phyloP scores from a whole-genome alignment of 2,797 vertebrate species.

The Acropternis orthonyx region DNA sequence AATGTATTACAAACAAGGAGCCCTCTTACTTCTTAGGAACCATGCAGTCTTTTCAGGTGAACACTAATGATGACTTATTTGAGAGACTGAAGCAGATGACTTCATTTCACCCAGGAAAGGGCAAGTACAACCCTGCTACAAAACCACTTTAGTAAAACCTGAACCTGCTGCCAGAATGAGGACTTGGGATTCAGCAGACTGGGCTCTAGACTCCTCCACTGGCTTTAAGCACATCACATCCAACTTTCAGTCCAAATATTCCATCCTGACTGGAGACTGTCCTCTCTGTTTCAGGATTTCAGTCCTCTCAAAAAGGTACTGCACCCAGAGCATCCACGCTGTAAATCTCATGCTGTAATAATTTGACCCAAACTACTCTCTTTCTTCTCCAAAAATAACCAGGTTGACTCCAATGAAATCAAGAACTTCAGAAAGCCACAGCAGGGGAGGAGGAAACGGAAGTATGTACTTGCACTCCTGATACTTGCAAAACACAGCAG shows the following conservation, averaged over 20 bases:
- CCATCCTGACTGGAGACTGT: neutral
- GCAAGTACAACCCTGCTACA: neutral
- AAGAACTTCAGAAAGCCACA: neutral
- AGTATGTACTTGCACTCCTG: neutral
- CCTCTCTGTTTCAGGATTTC: neutral
- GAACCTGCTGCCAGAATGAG: neutral
- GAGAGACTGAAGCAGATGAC: neutral
- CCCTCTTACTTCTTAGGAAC: neutral
- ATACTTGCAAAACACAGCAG: neutral
- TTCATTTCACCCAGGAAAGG: neutral
- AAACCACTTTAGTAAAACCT: neutral
- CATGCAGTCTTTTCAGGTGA: neutral
- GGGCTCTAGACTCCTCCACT: neutral
- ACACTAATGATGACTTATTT: neutral
- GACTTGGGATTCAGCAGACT: neutral
- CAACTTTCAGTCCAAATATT: neutral
- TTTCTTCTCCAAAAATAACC: neutral
- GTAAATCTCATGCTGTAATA: neutral
- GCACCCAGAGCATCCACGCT: neutral
- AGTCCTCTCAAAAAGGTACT: neutral
- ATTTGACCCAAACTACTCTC: neutral
- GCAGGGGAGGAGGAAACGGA: neutral
- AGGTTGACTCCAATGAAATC: neutral
- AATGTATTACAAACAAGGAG: neutral
- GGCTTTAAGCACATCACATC: neutral